These are phyloP conservation scores for Atlantisia rogersi DNA, from an alignment of 2,113 vertebrate genomes.

Conservation along the genomic window DNA sequence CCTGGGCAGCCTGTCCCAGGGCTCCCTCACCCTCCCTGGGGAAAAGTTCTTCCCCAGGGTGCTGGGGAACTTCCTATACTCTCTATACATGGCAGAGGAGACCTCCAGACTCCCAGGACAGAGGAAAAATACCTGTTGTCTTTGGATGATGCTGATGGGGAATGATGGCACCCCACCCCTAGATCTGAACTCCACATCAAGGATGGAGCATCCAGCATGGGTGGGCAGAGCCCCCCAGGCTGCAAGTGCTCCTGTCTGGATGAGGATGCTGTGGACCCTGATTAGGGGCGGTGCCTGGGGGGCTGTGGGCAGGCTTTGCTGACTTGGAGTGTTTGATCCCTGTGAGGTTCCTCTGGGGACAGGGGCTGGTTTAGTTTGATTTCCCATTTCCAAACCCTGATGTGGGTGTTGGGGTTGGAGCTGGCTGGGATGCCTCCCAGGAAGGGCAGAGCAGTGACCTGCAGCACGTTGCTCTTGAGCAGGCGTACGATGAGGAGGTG, in stretches of 20 bases:
- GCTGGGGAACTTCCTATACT: too few species aligned
- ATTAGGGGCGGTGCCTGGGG: neutral
- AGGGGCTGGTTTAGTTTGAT: neutral
- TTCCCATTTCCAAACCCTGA: neutral
- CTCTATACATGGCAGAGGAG: rapidly evolving
- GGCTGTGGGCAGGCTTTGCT: rapidly evolving
- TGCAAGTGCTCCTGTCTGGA: neutral
- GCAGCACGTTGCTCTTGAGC: neutral
- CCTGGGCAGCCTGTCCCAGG: too few species aligned
- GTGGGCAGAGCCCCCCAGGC: neutral
- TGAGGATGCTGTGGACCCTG: rapidly evolving
- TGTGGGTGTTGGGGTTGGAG: rapidly evolving
- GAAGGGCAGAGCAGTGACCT: neutral
- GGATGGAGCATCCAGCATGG: rapidly evolving
- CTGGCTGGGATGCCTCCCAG: too few species aligned
- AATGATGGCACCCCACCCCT: neutral
- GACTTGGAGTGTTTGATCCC: neutral
- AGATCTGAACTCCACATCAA: neutral
- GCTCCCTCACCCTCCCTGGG: too few species aligned
- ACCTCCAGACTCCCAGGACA: neutral
- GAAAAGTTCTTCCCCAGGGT: too few species aligned
- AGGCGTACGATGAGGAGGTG: rapidly evolving
- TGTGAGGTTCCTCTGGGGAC: rapidly evolving
- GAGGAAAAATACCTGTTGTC: neutral
- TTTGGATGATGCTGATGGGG: neutral